Percentiles rank a stretch among this genome's conserved stretches.
These are phyloP conservation scores for Stercorarius parasiticus DNA, from an alignment of 2,113 vertebrate genomes.

Conservation along the genomic window DNA sequence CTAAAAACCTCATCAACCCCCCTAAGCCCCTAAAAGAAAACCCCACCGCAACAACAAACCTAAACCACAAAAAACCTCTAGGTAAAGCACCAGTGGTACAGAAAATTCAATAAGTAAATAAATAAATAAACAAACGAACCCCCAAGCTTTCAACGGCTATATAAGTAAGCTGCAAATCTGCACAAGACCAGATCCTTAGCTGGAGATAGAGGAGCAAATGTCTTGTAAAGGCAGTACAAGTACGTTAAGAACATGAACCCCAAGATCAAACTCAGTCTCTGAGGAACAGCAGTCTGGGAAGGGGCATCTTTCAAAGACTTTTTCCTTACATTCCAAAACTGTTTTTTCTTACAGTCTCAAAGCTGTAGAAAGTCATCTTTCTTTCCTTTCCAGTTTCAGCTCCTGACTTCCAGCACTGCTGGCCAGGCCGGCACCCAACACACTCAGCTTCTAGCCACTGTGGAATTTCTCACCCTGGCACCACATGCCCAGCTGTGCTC, in stretches of 20 bases:
- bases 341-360: neutral
- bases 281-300: neutral
- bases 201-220: neutral
- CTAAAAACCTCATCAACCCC: neutral
- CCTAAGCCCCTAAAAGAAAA: neutral
- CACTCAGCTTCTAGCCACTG: slow-evolving; percentile 11
- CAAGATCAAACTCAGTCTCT: neutral
- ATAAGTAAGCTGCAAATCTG: neutral
- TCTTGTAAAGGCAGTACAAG: neutral
- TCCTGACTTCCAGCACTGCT: neutral
- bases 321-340: neutral
- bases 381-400: neutral
- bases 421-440: slow-evolving; percentile 35
- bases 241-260: neutral
- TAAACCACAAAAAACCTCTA: neutral
- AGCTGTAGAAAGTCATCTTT: slow-evolving; percentile 1
- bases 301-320: neutral
- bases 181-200: neutral
- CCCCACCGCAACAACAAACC: neutral
- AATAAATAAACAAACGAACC: neutral
- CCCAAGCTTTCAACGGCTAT: neutral
- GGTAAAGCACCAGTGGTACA: neutral
- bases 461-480: slow-evolving; percentile 64
- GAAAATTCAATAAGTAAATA: neutral
- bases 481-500: slow-evolving; percentile 62